Conservation (phyloP, 2,888 invertebrate species). For the Rhingia rostrata region DNA sequence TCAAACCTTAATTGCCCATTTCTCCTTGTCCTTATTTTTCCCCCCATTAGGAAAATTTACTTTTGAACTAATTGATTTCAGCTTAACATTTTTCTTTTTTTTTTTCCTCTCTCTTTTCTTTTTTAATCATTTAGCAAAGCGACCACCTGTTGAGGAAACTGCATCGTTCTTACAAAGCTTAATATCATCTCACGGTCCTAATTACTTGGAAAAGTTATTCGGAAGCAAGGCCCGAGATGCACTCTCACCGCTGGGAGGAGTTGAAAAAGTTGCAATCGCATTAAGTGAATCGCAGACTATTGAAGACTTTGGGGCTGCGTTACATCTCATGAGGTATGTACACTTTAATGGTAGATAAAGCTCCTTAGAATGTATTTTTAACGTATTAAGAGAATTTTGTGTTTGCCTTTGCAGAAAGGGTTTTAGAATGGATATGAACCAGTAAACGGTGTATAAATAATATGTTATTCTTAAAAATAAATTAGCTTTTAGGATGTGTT, state of each 20-base stretch:
- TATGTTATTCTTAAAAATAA: background rate
- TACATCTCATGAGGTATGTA: slow-evolving; percentile 83
- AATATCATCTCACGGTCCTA: slow-evolving; percentile 96
- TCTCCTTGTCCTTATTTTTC: background rate
- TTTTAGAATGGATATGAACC: background rate
- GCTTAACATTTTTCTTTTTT: slow-evolving; percentile 14
- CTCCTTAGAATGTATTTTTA: background rate
- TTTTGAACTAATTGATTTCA: slow-evolving; percentile 40
- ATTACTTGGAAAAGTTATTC: slow-evolving; percentile 97
- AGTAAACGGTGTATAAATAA: background rate
- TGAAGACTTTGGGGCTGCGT: slow-evolving; percentile 89
- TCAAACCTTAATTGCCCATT: no score
- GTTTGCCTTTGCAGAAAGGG: no score
- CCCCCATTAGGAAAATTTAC: slow-evolving; percentile 16
- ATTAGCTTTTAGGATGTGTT: background rate
- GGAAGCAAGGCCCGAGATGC: slow-evolving; percentile 97
- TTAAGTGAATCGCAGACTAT: slow-evolving; percentile 96
- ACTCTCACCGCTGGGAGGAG: slow-evolving; percentile 94
- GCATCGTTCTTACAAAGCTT: slow-evolving; percentile 97
- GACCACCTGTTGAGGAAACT: slow-evolving; percentile 98
- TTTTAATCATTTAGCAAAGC: slow-evolving; percentile 88
- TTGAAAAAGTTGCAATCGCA: slow-evolving; percentile 97
- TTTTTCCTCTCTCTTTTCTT: slow-evolving; percentile 78
- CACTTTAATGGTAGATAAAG: background rate
- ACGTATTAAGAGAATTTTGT: no score